phyloP scores from a whole-genome alignment of 2,113 vertebrate species.

The Ctenodactylus gundi region DNA sequence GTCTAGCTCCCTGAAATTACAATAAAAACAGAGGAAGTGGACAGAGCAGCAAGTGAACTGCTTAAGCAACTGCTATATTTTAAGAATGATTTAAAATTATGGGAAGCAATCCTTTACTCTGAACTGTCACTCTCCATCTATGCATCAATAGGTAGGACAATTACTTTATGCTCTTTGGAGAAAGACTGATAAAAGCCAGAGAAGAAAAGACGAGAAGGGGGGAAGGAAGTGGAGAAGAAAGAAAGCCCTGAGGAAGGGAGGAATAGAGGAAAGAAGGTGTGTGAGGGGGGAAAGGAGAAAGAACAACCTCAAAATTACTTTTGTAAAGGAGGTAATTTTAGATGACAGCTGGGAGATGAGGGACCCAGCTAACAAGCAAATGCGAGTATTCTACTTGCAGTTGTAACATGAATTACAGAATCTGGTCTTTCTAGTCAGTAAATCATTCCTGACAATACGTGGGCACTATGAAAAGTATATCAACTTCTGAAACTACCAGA shows the following conservation, averaged over 20 bases:
- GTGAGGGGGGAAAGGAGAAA: background rate
- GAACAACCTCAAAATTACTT: background rate
- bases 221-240: background rate
- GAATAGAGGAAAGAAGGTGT: too few relatives aligned
- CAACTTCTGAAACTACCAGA: background rate
- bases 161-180: background rate
- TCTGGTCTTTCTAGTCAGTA: background rate
- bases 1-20: constrained; percentile 91
- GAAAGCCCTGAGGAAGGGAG: background rate
- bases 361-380: background rate
- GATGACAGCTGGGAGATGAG: background rate
- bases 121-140: background rate
- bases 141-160: background rate
- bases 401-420: background rate
- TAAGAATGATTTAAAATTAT: background rate
- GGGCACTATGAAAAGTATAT: background rate
- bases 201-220: background rate
- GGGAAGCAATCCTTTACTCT: background rate
- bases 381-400: background rate
- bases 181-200: background rate
- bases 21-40: background rate
- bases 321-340: background rate
- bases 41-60: accelerated
- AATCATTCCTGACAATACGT: background rate
- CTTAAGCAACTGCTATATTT: background rate